Conservation (phyloP, 2,113 vertebrate species). For the Chroicocephalus ridibundus region DNA sequence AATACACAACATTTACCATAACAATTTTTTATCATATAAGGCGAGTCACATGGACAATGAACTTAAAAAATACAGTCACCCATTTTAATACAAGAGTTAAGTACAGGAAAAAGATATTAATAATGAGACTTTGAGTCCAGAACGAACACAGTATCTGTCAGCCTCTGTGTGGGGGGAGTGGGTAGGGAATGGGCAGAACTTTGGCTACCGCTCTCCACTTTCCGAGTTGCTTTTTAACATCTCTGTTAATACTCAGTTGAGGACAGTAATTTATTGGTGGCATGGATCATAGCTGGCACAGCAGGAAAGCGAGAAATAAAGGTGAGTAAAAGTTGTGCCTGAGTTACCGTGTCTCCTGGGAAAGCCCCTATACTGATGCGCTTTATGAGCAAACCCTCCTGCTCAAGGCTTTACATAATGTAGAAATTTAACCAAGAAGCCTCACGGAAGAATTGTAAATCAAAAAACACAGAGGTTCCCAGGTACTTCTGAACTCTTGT, state of each 20-base stretch:
- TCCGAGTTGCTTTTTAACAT: neutral
- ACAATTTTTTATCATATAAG: neutral
- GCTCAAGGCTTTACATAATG: neutral
- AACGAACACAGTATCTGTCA: rapidly evolving
- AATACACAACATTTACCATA: neutral
- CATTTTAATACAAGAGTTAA: neutral
- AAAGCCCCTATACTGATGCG: neutral
- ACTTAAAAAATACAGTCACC: neutral
- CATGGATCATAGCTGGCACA: neutral
- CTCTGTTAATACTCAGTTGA: neutral
- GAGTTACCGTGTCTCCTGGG: neutral
- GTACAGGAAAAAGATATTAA: neutral
- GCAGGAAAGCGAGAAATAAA: neutral
- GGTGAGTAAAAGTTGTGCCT: neutral
- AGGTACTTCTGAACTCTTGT: neutral
- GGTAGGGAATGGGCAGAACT: rapidly evolving
- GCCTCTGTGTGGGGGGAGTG: rapidly evolving
- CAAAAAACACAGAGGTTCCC: neutral
- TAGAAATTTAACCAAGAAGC: neutral
- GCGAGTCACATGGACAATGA: neutral
- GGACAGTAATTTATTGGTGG: neutral
- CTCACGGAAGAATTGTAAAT: neutral
- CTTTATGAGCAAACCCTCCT: neutral
- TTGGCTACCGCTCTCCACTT: rapidly evolving
- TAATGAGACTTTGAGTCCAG: neutral